Evolutionary conservation across 2,888 invertebrate genomes (phyloP), one percentile per base, ranked within the genome.

Genomic region (Trachelus tabidus): DNA sequence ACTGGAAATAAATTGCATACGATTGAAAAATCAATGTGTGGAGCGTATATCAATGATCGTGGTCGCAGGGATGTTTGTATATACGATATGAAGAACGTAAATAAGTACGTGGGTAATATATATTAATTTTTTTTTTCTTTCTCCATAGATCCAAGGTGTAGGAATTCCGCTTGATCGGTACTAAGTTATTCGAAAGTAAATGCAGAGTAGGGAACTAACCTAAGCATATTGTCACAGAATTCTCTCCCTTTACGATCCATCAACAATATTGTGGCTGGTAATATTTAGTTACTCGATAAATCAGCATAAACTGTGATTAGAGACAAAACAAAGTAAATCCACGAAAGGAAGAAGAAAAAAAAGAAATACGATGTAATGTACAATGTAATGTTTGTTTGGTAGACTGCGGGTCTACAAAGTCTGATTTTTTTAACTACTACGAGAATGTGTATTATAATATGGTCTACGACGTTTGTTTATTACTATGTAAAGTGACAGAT

Each of bases 371-470:
- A 79, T 79, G 76, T 79, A 81, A 83, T 80, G 80, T 82, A 71
- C 71, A 34, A 71, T 71, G 71, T 71, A 71, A 80, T 73, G 76
- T 75, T 86, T 86, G 31, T 89, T 90, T 89, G 83, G 86, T 86
- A 86, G 90, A 88, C 88, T 85, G 77, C 85, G 85, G 89, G 91
- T 90, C 91, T 89, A 88, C 88, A 91, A 90, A 91, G 91, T 91
- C 91, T 91, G 91, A 91, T 90, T 90, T 90, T 90, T 90, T 89
- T 88, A 90, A 89, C 87, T 88, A 89, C 85, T 89, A 87, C 83
- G 87, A 87, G 85, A 87, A 87, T 87, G 88, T 89, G 89, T 90
- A 89, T 87, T 87, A 89, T 89, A 89, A 88, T 88, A 88, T 89
- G 88, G 87, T 89, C 88, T 90, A 89, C 87, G 86, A 89, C 84